Conservation (phyloP, 30 jellyfish, hydroid and myxozoan species). For the Pseudorhiza aurosa region DNA sequence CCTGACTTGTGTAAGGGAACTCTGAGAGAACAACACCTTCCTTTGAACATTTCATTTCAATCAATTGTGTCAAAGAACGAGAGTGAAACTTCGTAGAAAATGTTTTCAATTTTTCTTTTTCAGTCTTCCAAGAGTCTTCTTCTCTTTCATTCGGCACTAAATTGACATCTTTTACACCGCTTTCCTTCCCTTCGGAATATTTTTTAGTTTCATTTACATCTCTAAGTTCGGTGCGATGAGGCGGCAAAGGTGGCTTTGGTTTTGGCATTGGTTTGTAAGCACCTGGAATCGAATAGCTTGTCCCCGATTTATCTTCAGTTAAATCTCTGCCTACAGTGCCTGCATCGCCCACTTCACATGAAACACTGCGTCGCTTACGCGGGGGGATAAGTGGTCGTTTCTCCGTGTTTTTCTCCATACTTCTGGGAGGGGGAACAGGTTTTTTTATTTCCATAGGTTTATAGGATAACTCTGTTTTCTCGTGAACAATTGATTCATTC, state of each 20-base stretch:
- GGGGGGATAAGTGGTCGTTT: constrained; percentile 21
- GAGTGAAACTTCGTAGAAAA: not conserved
- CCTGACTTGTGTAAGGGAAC: constrained; percentile 74
- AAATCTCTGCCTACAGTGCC: not conserved
- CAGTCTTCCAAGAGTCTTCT: no score
- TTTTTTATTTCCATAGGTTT: not conserved
- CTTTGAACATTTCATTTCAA: constrained; percentile 44
- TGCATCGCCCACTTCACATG: not conserved
- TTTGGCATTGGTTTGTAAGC: constrained; percentile 26
- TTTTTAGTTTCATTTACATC: not conserved
- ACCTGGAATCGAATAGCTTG: constrained; percentile 8
- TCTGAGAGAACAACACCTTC: constrained; percentile 66
- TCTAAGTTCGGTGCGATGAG: constrained; percentile 33
- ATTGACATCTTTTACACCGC: no score
- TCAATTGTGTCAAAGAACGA: constrained; percentile 34
- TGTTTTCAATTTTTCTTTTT: not conserved
- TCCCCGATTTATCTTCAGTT: not conserved
- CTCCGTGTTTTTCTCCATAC: not conserved
- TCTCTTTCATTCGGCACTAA: no score
- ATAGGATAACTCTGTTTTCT: not conserved
- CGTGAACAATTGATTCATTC: not conserved
- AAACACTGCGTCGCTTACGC: constrained; percentile 15
- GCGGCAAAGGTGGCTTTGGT: constrained; percentile 69
- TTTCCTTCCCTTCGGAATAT: not conserved
- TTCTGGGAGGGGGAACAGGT: constrained; percentile 26